Evolutionary conservation across 2,113 vertebrate species (phyloP), one percentile per base, ranked within the genome.

Genomic region (Cnemophilus loriae): DNA sequence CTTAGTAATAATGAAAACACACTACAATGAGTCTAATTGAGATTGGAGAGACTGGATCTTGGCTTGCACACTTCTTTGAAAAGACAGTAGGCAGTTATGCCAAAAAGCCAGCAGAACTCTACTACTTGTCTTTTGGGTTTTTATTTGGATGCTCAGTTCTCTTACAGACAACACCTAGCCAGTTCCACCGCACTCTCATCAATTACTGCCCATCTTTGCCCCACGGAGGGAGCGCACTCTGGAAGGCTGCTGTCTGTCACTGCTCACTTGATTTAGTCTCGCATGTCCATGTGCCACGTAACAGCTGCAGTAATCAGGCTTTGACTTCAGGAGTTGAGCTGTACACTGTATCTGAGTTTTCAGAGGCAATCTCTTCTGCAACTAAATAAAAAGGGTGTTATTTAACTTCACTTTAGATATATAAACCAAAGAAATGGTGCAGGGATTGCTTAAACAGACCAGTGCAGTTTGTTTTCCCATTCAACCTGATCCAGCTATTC

Each of bases 291-390:
- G 94, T 79, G 90, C 47, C 85, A 19, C 33, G 2, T 61, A 93
- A 96, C 90, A 73, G 89, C 92, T 94, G 85, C 24, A 57, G 81
- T 12, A 19, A 65, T 99, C 98, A 99, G 97, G 99, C 99, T 95
- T 99, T 99, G 64, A 99, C 98, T 97, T 99, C 99, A 77, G 99
- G 98, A 84, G 98, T 93, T 39, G 98, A 92, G 90, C 98, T 98
- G 98, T 99, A 99, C 77, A 99, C 97, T 52, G 98, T 95, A 96
- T 99, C 99, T 41, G 99, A 98, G 97, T 99, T 99, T 98, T 99
- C 99, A 28, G 99, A 98, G 53, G 98, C 97, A 94, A 99, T 97
- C 80, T 99, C 99, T 98, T 99, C 99, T 99, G 97, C 65, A 93
- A 93, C 90, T 77, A 85, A 89, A 97, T 50, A 71, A 78, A 74